phyloP scores from a whole-genome alignment of 1,140 invertebrate genomes.

The Thaumatotibia leucotreta region DNA sequence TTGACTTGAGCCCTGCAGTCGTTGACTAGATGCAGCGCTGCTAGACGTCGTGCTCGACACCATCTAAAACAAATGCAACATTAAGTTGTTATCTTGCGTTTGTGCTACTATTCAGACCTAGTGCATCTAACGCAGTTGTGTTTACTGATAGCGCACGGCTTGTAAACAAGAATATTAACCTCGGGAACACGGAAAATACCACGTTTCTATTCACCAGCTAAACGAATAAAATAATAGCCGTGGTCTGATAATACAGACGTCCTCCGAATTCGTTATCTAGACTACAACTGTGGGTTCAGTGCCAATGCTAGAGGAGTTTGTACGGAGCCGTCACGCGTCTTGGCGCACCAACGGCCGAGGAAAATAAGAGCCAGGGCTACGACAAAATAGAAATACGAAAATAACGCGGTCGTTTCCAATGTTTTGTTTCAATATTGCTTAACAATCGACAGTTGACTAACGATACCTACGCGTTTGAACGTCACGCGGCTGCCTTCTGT shows the following conservation, averaged over 20 bases:
- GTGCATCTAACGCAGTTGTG: slow-evolving; percentile 1
- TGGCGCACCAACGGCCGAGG: slow-evolving; percentile 59
- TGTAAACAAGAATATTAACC: slow-evolving; percentile 13
- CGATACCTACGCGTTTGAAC: slow-evolving; percentile 5
- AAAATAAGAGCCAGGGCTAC: slow-evolving; percentile 55
- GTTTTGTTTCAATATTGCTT: slow-evolving; percentile 25
- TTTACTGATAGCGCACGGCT: slow-evolving; percentile 20
- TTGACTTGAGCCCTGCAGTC: slow-evolving; percentile 74
- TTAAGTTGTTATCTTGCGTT: background rate
- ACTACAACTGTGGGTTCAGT: slow-evolving; percentile 66
- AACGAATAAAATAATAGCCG: background rate
- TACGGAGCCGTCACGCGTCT: slow-evolving; percentile 61
- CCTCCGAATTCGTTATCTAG: slow-evolving; percentile 62
- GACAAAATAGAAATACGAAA: slow-evolving; percentile 55
- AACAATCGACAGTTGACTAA: slow-evolving; percentile 17
- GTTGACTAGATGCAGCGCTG: slow-evolving; percentile 77
- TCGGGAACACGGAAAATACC: slow-evolving; percentile 1
- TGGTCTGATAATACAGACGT: slow-evolving; percentile 12
- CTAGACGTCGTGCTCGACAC: slow-evolving; percentile 77
- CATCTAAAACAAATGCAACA: slow-evolving; percentile 54
- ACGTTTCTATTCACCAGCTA: background rate
- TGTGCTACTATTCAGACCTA: background rate
- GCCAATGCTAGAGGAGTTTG: slow-evolving; percentile 64
- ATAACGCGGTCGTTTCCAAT: slow-evolving; percentile 35
- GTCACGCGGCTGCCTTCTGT: background rate